A percentile compares a stretch with the other conserved stretches of the same genome.
Conservation (phyloP, 2,113 vertebrate species). For the Xerus inauris region DNA sequence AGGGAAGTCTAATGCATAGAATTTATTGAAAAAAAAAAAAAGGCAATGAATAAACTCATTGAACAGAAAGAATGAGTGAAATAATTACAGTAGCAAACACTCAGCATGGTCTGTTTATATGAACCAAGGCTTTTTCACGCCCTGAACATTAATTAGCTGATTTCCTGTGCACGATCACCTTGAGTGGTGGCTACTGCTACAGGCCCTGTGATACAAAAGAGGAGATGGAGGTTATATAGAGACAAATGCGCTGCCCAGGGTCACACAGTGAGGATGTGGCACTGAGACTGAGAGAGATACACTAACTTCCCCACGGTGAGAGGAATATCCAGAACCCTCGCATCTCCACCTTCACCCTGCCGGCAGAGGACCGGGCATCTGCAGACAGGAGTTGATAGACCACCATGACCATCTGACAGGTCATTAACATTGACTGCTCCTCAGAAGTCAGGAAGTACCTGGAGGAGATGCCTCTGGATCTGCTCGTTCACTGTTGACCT, state of each 20-base stretch:
- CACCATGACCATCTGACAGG: background rate
- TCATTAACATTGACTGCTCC: background rate
- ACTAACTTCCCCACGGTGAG: no score
- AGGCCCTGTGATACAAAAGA: background rate
- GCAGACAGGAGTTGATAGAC: background rate
- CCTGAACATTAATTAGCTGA: background rate
- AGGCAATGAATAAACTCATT: background rate
- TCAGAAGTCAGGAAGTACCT: fast-evolving
- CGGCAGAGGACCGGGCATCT: fast-evolving
- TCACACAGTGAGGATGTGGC: background rate
- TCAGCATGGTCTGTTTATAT: background rate
- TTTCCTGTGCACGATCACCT: background rate
- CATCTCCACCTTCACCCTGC: background rate
- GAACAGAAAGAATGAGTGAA: slow-evolving; percentile 43
- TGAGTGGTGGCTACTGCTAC: background rate
- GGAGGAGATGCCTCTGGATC: background rate
- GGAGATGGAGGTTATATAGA: background rate
- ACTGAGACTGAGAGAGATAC: background rate
- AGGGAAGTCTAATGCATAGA: background rate
- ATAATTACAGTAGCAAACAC: background rate
- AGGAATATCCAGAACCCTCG: no score
- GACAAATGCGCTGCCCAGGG: background rate
- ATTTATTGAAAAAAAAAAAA: background rate
- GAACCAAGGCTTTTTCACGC: background rate
- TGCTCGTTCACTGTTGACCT: background rate